Conservation (phyloP, 2,113 vertebrate genomes). For the Neogobius melanostomus region DNA sequence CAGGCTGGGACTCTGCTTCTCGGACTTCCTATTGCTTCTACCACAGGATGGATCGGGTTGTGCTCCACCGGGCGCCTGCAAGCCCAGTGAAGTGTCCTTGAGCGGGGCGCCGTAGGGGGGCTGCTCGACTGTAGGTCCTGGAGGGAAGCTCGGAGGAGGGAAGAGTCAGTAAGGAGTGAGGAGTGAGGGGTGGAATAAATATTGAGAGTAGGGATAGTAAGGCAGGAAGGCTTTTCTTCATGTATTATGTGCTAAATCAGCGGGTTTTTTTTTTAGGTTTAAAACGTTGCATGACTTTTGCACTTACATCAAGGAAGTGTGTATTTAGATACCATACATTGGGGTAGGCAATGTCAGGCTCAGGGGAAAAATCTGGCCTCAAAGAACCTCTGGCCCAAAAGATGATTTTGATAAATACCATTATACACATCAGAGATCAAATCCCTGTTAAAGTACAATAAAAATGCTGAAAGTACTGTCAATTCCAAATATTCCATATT, state of each 20-base stretch:
- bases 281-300: no score
- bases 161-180: background rate
- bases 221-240: background rate
- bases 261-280: no score
- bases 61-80: background rate
- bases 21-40: conserved; percentile 21
- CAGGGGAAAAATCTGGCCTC: no score
- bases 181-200: conserved; percentile 2
- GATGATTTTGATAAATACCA: no score
- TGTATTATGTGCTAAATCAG: background rate
- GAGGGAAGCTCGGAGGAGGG: background rate
- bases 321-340: no score
- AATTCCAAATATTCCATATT: no score
- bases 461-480: no score
- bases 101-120: conserved; percentile 19
- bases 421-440: no score
- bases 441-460: no score
- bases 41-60: conserved; percentile 15
- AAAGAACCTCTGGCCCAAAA: no score
- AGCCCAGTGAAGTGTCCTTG: conserved; percentile 40
- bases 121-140: background rate
- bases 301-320: no score
- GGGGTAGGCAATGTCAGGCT: no score
- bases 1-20: conserved; percentile 4
- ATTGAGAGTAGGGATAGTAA: background rate